These are phyloP conservation scores for Mesochorus sp. DNA, from an alignment of 2,888 invertebrate species.

Conservation along the genomic window DNA sequence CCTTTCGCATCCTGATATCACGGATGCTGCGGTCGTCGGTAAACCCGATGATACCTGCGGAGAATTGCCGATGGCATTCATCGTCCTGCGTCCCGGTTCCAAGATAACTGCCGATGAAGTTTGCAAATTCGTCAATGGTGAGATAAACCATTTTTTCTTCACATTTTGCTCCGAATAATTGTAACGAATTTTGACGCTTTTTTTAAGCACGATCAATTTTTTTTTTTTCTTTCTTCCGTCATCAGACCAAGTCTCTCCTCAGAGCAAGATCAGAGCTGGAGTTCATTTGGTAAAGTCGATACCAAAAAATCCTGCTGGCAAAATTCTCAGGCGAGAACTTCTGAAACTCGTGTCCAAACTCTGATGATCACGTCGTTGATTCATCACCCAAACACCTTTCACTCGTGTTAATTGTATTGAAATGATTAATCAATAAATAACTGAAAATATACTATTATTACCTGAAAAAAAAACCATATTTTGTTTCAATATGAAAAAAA, in stretches of 20 bases:
- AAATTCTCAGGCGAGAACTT: constrained; percentile 82
- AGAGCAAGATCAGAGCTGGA: constrained; percentile 82
- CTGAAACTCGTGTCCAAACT: constrained; percentile 63
- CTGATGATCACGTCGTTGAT: too few species aligned
- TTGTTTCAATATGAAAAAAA: too few species aligned
- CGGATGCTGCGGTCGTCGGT: constrained; percentile 68
- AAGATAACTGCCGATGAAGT: constrained; percentile 72
- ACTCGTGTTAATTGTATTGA: too few species aligned
- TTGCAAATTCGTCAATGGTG: constrained; percentile 70
- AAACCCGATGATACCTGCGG: constrained; percentile 78
- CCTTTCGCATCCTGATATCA: constrained; percentile 65
- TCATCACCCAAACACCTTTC: too few species aligned
- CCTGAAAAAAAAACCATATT: too few species aligned
- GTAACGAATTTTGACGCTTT: too few species aligned
- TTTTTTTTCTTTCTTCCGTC: constrained; percentile 22
- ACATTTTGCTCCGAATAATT: too few species aligned
- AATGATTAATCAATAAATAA: too few species aligned
- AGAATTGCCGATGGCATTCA: constrained; percentile 81
- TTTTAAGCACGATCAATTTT: too few species aligned
- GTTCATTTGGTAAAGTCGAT: constrained; percentile 83
- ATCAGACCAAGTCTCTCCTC: constrained; percentile 79
- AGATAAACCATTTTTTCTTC: constrained; percentile 36
- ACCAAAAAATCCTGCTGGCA: constrained; percentile 83
- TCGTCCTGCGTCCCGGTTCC: constrained; percentile 73
- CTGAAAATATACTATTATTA: too few species aligned